Percentiles rank a stretch among this genome's conserved stretches.
Conservation (phyloP, 2,797 vertebrate species). For the Heterohyrax brucei region DNA sequence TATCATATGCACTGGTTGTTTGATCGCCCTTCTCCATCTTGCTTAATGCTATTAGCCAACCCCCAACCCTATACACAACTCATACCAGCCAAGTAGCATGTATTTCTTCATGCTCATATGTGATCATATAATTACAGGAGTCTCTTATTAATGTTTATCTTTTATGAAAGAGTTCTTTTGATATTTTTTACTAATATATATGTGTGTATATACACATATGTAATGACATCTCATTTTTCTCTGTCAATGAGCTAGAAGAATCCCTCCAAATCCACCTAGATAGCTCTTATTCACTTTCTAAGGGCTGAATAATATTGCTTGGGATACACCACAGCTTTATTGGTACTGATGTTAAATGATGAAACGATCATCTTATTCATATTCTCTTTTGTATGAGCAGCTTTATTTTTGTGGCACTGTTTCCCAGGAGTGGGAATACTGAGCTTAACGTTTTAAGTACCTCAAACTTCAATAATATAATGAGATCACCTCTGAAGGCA, state of each 20-base stretch:
- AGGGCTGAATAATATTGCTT: not conserved
- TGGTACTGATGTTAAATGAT: not conserved
- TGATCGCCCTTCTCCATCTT: not conserved
- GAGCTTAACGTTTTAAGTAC: not conserved
- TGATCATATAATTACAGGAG: not conserved
- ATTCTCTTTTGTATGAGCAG: not conserved
- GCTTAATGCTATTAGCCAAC: not conserved
- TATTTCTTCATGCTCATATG: not conserved
- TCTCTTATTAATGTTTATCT: not conserved
- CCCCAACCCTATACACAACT: not conserved
- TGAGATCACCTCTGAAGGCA: not conserved
- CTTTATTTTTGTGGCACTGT: not conserved
- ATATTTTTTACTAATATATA: not conserved
- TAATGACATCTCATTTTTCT: not conserved
- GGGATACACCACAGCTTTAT: not conserved
- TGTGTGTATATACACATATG: too few species aligned
- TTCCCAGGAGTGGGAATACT: not conserved
- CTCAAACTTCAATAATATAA: slow-evolving; percentile 1
- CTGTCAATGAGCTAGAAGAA: not conserved
- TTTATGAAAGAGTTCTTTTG: not conserved
- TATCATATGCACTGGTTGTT: not conserved
- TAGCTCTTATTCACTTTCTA: not conserved
- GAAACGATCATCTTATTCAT: not conserved
- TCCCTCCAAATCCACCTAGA: not conserved
- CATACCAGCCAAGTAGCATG: not conserved